phyloP scores from a whole-genome alignment of 2,888 invertebrate genomes.

The Scaeva pyrastri region DNA sequence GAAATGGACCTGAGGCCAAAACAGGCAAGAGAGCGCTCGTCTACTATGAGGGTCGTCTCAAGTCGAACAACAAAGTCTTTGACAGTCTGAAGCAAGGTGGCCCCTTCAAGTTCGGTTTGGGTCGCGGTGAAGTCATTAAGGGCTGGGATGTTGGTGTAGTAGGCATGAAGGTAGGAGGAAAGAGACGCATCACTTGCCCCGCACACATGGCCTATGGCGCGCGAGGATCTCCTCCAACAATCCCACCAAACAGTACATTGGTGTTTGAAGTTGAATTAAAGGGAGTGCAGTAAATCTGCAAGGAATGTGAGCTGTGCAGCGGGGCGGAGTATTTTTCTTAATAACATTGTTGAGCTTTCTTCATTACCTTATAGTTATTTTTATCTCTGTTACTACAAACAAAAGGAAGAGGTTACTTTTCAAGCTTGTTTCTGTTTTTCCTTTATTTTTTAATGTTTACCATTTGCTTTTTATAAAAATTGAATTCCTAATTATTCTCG shows the following conservation, averaged over 20 bases:
- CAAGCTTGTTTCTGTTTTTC: slow-evolving; percentile 35
- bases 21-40: slow-evolving; percentile 91
- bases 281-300: slow-evolving; percentile 85
- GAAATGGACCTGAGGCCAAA: slow-evolving; percentile 91
- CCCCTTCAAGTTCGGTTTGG: slow-evolving; percentile 94
- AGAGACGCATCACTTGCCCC: slow-evolving; percentile 93
- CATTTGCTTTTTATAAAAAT: neutral
- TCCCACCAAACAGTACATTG: slow-evolving; percentile 94
- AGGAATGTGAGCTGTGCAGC: neutral
- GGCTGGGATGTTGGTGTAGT: slow-evolving; percentile 95
- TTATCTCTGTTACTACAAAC: slow-evolving; percentile 20
- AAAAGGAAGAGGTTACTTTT: neutral
- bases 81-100: slow-evolving; percentile 90
- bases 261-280: slow-evolving; percentile 96
- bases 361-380: slow-evolving; percentile 6
- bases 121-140: slow-evolving; percentile 93
- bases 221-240: slow-evolving; percentile 92
- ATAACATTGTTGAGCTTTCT: slow-evolving; percentile 25
- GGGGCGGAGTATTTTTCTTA: slow-evolving; percentile 39
- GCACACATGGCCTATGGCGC: slow-evolving; percentile 92
- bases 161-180: slow-evolving; percentile 98
- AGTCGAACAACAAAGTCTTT: slow-evolving; percentile 93
- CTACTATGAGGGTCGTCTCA: slow-evolving; percentile 93
- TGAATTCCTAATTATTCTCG: slow-evolving; percentile 5
- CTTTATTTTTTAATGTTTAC: too few species aligned